These are phyloP conservation scores for Campylorhamphus procurvoides DNA, from an alignment of 2,113 vertebrate species.

Conservation along the genomic window DNA sequence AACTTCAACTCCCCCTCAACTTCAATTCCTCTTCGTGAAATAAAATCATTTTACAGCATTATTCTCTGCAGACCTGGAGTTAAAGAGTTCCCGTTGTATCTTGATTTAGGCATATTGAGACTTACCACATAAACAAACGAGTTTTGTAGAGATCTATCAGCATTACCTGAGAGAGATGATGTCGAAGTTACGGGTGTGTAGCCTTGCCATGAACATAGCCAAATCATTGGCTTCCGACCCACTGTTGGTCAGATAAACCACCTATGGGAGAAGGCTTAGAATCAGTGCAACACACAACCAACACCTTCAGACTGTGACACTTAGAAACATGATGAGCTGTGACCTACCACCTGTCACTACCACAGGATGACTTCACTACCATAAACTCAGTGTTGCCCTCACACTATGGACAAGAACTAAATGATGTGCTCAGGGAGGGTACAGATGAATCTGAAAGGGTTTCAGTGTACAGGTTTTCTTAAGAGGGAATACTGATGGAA, in stretches of 20 bases:
- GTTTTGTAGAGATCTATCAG: not conserved
- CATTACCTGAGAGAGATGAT: slow-evolving; percentile 90
- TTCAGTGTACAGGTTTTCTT: not conserved
- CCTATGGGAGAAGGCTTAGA: slow-evolving; percentile 65
- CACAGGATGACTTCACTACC: not conserved
- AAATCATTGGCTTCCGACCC: slow-evolving; percentile 96
- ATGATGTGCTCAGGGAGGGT: not conserved
- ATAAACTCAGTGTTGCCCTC: not conserved
- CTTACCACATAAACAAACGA: not conserved
- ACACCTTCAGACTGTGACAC: not conserved
- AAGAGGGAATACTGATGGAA: not conserved
- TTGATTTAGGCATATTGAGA: not conserved
- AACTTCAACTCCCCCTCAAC: not conserved
- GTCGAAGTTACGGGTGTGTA: slow-evolving; percentile 84
- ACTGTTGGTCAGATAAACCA: slow-evolving; percentile 90
- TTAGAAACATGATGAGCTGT: not conserved
- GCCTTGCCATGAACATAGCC: slow-evolving; percentile 89
- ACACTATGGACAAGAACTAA: not conserved
- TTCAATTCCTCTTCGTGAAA: not conserved
- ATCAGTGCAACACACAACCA: not conserved
- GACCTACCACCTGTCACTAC: not conserved
- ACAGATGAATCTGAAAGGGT: not conserved
- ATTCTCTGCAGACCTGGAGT: not conserved
- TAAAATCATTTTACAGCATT: not conserved
- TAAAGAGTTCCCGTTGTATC: not conserved